Evolutionary conservation across 2,888 invertebrate genomes (phyloP), one percentile per base, ranked within the genome.

Genomic region (Apodemia zela): DNA sequence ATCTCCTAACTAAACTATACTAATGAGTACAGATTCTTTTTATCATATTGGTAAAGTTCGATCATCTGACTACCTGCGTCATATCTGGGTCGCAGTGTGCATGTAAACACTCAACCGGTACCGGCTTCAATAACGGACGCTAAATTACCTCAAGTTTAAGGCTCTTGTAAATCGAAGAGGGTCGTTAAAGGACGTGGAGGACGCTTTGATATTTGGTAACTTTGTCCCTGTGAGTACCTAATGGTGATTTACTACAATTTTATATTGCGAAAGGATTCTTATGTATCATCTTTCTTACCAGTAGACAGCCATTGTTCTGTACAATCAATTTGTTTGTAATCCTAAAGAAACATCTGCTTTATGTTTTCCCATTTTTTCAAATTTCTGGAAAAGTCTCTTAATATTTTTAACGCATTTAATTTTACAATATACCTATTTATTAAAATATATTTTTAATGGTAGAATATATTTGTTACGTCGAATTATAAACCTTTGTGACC

Each of bases 81-180:
- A 6, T 8, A 33, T 33, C 33, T 42, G 15, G 5, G 42, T 42
- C 42, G 42, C 15, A 13, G 3, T 15, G 42, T 42, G 15, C 15
- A 4, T 42, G 42, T 45, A n/a, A 45, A 45, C 45, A 15, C n/a
- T 45, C 45, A 17, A n/a, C 7, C n/a, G 8, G 45, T 45, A 45
- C n/a, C n/a, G n/a, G 17, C n/a, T 45, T 45, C 45, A 45, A 45
- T n/a, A 45, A 45, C 45, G n/a, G 17, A n/a, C 45, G 17, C n/a
- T 45, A 45, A 45, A 45, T 45, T 45, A 45, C 45, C 45, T 45
- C 45, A 45, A 45, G 45, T 45, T 45, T 45, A 45, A 45, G 45
- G 45, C 45, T 45, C 45, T 45, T 45, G 45, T 45, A 45, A 45
- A 45, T 45, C 45, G 45, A 45, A 45, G 45, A 45, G 45, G 45